Evolutionary conservation across 2,888 invertebrate species (phyloP), one percentile per base, ranked within the genome.

Genomic region (Rhagium mordax): DNA sequence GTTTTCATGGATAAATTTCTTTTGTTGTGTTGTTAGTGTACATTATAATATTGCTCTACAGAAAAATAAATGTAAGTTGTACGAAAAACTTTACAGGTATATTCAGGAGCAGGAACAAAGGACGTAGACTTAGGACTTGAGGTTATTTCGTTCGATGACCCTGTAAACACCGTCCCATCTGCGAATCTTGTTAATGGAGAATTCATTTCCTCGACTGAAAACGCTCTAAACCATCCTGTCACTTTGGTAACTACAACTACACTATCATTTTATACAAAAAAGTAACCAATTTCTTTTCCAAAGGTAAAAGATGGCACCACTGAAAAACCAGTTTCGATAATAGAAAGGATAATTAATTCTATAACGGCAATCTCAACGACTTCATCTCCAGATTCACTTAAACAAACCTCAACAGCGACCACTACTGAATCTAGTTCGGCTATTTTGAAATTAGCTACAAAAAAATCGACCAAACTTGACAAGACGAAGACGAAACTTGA

Each of bases 311-410:
- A 80, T 47, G 78, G 80, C 75, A 83, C 85, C 57, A 85, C 85
- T 13, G 84, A 85, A 79, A 86, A 85, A 81, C 81, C 85, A 48
- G 81, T 85, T 16, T 87, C 87, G 16, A 86, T 88, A 72, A 86
- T 88, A 51, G 88, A 88, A 79, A 82, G 86, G 82, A 87, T 88
- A 49, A 88, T 88, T 74, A 87, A 87, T 78, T 87, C 87, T 70
- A 87, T 88, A 73, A 86, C 87, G 15, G 84, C 87, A 66, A 87
- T 86, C 74, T 84, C 86, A 55, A 86, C 87, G 7, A 85, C 86
- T 21, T 78, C 82, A 27, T 74, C 83, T 51, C 65, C 78, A 57
- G 72, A 81, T 71, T 66, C 71, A 2, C 27, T 20, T 33, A 65
- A 71, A 81, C 83, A 24, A 78, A 62, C 21, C 16, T 65, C 53